Base-by-base conservation (phyloP, 92 coral and sea anemone genomes). In the Porites cylindrica region DNA sequence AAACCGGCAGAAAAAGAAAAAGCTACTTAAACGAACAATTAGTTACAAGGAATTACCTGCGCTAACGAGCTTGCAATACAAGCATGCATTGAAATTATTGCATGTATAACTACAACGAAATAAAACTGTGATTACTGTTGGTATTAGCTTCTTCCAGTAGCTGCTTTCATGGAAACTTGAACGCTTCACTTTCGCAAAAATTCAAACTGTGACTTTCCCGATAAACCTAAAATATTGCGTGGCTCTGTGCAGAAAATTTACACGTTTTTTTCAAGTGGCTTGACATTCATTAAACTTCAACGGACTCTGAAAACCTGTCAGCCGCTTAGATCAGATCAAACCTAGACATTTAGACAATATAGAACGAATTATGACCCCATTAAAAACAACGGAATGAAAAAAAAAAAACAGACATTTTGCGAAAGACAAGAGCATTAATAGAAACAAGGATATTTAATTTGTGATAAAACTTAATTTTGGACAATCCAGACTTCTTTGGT, bases 251-350 rank as follows among this genome's bases (percentile, higher is more conserved):
- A 71, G 50, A 20, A 12, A 63, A 20, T 66, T 80, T 80, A 80
- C 84, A 66, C 16, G 63, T 26, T 51, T 80, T 56, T 50, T 66
- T 32, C 84, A 66, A 80, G 84, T 43, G n/a, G n/a, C n/a, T n/a
- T n/a, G n/a, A n/a, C n/a, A n/a, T n/a, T n/a, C n/a, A n/a, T n/a
- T n/a, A n/a, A 64, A 62, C 59, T 17, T 56, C 19, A 77, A 78
- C 63, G 71, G 71, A 8, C 58, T 32, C 61, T 43, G 60, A 61
- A 78, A 78, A 20, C 72, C 53, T 78, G 72, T 78, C 82, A 62
- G 11, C 12, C 13, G 4, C 13, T 32, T 11, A 29, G 12, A 62
- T 78, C 20, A 16, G 54, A 6, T 26, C 62, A 53, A 77, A 29
- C 38, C 53, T 10, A 7, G 69, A 6, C 8, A 62, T 62, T 16